Base-by-base conservation (phyloP, 2,797 vertebrate species). In the Crenuchus spilurus region DNA sequence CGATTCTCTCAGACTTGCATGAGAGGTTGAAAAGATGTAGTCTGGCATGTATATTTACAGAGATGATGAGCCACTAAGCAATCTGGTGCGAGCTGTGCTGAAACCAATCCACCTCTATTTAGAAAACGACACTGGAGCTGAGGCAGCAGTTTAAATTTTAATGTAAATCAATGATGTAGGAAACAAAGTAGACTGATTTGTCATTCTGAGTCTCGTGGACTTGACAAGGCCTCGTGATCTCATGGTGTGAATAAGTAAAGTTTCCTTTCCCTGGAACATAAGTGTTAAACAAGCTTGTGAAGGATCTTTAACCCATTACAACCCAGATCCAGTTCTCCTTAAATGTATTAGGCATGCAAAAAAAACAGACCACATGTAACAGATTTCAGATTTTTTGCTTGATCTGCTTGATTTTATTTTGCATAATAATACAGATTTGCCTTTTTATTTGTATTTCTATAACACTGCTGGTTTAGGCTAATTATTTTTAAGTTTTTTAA, bases 101-200 rank as follows among this genome's bases (percentile, higher is more conserved):
- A 86, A 90, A 87, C 69, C 51, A 72, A 86, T 80, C 74, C 48
- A 2, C 49, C 52, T 80, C 70, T 42, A 69, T 68, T 46, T 82
- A 83, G 89, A 86, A 88, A 86, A 48, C 60, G 86, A 91, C 87
- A 87, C 68, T 42, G 65, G 58, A 79, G 66, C 76, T 66, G 52
- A 73, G 51, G 75, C 75, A 61, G 71, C 73, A 71, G 85, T 88
- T 91, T 87, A 88, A 89, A 91, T 82, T 85, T 89, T 87, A 88
- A 89, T 91, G 85, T 82, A 87, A 90, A 91, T 92, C 83, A 92
- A 88, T 89, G 88, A 89, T 89, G 88, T 79, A 89, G 87, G 84
- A 87, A 91, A 90, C 90, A 88, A 90, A 92, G 85, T 87, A 85
- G 85, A 83, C 83, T 86, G 85, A 90, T 92, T 91, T 90, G 88